These are phyloP conservation scores for Drosophila peninsularis DNA, from an alignment of 2,888 invertebrate genomes.

Conservation along the genomic window DNA sequence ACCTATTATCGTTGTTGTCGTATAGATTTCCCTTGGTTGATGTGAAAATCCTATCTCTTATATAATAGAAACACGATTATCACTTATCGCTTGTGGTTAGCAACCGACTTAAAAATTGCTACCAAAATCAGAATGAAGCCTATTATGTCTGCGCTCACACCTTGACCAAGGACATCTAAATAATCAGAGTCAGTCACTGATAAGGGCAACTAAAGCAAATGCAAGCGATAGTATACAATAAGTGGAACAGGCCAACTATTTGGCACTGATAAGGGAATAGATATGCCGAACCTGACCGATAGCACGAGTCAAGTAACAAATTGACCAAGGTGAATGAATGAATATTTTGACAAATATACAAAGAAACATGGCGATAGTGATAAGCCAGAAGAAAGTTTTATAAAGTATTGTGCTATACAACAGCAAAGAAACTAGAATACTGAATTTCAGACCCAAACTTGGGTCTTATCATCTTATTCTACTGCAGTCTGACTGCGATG, in stretches of 20 bases:
- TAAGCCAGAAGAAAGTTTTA: too few relatives aligned
- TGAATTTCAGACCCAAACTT: neutral
- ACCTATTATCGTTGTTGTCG: too few relatives aligned
- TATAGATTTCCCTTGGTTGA: too few relatives aligned
- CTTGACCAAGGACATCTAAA: conserved; percentile 77
- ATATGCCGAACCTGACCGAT: conserved; percentile 17
- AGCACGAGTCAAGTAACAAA: neutral
- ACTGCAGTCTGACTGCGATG: neutral
- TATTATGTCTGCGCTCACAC: conserved; percentile 80
- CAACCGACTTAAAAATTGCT: neutral
- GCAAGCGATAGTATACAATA: conserved; percentile 11
- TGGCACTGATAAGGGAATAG: conserved; percentile 7
- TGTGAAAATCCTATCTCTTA: too few relatives aligned
- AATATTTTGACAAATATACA: neutral
- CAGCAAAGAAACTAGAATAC: neutral
- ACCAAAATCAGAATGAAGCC: conserved; percentile 57
- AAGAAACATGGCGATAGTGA: neutral
- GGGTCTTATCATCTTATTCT: neutral
- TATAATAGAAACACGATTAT: too few relatives aligned
- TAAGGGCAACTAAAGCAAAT: neutral
- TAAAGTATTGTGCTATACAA: too few relatives aligned
- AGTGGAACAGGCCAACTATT: conserved; percentile 9
- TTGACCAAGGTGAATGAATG: conserved; percentile 32
- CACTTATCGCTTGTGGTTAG: neutral
- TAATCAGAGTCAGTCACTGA: conserved; percentile 57